phyloP scores from a whole-genome alignment of 1,140 invertebrate species.

The Penaeus japonicus region DNA sequence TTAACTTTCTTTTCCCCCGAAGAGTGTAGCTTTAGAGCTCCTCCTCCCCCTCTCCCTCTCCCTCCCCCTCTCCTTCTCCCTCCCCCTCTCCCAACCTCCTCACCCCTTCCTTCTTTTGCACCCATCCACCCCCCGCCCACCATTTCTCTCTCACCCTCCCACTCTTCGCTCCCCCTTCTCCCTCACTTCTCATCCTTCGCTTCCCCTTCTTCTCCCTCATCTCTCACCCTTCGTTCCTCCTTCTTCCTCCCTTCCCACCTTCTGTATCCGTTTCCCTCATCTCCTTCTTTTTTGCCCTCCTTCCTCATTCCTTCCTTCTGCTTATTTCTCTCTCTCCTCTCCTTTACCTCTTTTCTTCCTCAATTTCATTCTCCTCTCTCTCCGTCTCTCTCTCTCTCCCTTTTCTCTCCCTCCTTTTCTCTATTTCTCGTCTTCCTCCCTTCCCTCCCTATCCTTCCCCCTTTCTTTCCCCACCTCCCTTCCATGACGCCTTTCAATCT shows the following conservation, averaged over 20 bases:
- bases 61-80: not conserved
- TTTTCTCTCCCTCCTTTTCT: not conserved
- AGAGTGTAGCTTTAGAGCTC: not conserved
- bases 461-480: not conserved
- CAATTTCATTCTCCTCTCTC: not conserved
- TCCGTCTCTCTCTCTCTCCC: not conserved
- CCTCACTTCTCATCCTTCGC: not conserved
- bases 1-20: not conserved
- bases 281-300: not conserved
- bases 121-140: not conserved
- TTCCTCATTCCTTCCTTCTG: not conserved
- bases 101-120: not conserved
- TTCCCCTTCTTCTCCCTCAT: not conserved
- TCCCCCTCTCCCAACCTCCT: not conserved
- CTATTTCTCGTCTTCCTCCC: not conserved
- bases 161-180: not conserved
- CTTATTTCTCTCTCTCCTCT: not conserved
- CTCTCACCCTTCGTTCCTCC: not conserved
- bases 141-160: not conserved
- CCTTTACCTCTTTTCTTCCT: not conserved
- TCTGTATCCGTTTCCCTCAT: not conserved
- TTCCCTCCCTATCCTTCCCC: not conserved
- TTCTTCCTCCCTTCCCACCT: not conserved
- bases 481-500: not conserved
- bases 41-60: not conserved